These are phyloP conservation scores for Mylabris phalerata DNA, from an alignment of 1,140 invertebrate species.

Conservation along the genomic window DNA sequence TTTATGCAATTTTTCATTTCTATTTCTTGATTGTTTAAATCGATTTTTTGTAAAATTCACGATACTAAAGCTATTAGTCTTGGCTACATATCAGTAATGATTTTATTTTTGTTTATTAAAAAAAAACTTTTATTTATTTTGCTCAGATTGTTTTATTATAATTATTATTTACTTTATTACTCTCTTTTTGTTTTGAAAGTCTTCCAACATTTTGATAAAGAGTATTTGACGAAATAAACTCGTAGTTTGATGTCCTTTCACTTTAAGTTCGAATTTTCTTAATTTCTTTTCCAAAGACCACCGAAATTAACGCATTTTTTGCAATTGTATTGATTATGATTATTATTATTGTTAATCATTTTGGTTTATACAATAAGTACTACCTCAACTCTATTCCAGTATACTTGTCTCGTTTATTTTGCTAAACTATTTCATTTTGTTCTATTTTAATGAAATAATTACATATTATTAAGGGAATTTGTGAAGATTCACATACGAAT, in stretches of 20 bases:
- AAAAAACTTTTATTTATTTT: conserved; percentile 4
- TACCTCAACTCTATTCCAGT: conserved; percentile 28
- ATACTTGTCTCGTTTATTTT: conserved; percentile 21
- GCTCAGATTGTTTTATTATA: conserved; percentile 1
- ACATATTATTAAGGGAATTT: no score
- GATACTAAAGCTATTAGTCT: neutral
- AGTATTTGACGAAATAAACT: conserved; percentile 12
- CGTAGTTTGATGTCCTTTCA: conserved; percentile 14
- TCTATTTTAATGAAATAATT: no score
- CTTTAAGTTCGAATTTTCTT: neutral
- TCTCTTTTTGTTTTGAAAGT: conserved; percentile 21
- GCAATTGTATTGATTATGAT: no score
- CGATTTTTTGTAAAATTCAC: neutral
- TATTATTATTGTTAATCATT: no score
- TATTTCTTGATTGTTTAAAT: conserved; percentile 14
- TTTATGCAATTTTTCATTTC: neutral
- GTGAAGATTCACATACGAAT: no score
- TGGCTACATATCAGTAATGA: conserved; percentile 8
- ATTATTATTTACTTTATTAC: no score
- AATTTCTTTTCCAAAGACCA: conserved; percentile 2
- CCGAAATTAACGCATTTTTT: neutral
- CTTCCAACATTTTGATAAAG: conserved; percentile 27
- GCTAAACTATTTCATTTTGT: neutral
- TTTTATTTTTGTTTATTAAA: conserved; percentile 9
- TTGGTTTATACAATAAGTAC: conserved; percentile 1